These are phyloP conservation scores for Tetragnatha versicolor DNA, from an alignment of 1,140 invertebrate species.

Conservation along the genomic window DNA sequence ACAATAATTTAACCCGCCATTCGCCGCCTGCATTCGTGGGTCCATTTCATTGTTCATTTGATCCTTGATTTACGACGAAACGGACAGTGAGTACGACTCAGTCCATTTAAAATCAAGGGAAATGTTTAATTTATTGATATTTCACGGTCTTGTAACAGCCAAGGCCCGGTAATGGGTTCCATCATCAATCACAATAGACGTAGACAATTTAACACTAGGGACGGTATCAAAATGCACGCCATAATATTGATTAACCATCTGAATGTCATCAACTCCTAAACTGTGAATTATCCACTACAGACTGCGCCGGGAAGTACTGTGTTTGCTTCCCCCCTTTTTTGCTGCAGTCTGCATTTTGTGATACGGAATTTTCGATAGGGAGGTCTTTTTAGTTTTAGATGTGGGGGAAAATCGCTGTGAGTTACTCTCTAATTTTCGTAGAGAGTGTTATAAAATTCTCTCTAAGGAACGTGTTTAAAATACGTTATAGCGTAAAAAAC, in stretches of 20 bases:
- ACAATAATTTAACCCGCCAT: no score
- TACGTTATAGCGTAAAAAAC: no score
- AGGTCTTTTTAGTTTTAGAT: no score
- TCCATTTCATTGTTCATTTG: background rate
- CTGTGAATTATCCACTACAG: slow-evolving; percentile 31
- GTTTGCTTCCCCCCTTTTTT: no score
- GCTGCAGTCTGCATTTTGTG: no score
- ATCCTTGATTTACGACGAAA: background rate
- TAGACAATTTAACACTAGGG: slow-evolving; percentile 30
- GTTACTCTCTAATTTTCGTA: no score
- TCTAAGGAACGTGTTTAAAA: no score
- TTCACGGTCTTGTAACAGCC: slow-evolving; percentile 25
- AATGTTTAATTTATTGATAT: slow-evolving; percentile 46
- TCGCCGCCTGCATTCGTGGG: no score
- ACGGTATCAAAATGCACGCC: slow-evolving; percentile 43
- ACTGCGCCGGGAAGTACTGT: no score
- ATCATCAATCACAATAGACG: slow-evolving; percentile 50
- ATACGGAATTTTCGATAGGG: no score
- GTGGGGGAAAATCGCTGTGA: no score
- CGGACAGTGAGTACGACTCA: background rate
- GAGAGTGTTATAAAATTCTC: no score
- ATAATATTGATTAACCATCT: slow-evolving; percentile 47
- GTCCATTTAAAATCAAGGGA: slow-evolving; percentile 5
- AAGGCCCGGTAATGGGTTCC: slow-evolving; percentile 7
- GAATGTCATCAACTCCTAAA: slow-evolving; percentile 40